Evolutionary conservation across 2,888 invertebrate genomes (phyloP), one percentile per base, ranked within the genome.

Genomic region (Pinctada fucata): DNA sequence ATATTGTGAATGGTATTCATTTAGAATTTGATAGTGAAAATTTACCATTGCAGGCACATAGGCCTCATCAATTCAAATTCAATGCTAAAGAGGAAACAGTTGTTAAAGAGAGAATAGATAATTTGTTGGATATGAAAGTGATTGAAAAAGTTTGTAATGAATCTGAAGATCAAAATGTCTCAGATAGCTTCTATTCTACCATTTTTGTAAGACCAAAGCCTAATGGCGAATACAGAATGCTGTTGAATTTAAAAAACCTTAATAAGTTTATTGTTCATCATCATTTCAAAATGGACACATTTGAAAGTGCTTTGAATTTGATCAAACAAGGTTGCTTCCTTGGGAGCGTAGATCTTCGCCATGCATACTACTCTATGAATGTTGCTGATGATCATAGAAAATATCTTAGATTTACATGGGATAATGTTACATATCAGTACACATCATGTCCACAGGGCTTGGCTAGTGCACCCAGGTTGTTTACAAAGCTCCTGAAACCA

Each of bases 341-440:
- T 70, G 52, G 47, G 52, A 52, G 66, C n/a, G 67, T 82, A 75
- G 81, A 84, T 76, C 68, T 84, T 58, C 47, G 80, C 49, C 79
- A 82, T 76, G 80, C 78, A 3, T 81, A 83, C 71, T 85, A 82
- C 70, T 79, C 79, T 49, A 78, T 85, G 8, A 67, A 64, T n/a
- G 70, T 85, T 8, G 73, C 64, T 31, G n/a, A 66, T n/a, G 63
- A 74, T 8, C 65, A 76, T 48, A 65, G 74, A 77, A 76, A 73
- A 47, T 81, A 70, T 72, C 64, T 83, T 16, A 73, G 81, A 70
- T 85, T 85, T 75, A 13, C 10, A 6, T 83, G 81, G 78, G 45
- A 63, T 31, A 63, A 52, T 49, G 66, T 47, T 52, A 48, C 76
- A 16, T 81, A 69, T 73, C 63, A 72, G 48, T 82, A 68, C 69